These are phyloP conservation scores for Pterocles gutturalis DNA, from an alignment of 2,113 vertebrate species.

Conservation along the genomic window DNA sequence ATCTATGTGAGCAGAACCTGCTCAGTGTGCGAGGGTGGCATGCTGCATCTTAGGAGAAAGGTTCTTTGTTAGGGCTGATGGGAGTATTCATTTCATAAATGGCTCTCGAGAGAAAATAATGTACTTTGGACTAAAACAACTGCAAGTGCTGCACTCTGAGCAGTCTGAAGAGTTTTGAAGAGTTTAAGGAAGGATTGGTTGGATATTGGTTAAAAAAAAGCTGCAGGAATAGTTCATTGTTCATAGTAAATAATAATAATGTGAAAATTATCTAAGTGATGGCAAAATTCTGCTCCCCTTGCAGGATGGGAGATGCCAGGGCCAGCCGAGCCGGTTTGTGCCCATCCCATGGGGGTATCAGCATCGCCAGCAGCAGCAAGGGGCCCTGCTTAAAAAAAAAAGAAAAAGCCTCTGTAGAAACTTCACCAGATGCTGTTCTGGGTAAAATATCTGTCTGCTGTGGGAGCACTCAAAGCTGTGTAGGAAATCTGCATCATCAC, in stretches of 20 bases:
- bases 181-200: neutral
- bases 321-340: fast-evolving
- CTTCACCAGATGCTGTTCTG: neutral
- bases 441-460: neutral
- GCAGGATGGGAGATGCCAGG: neutral
- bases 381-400: neutral
- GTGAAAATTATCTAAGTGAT: neutral
- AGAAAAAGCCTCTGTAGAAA: neutral
- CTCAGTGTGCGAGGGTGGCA: neutral
- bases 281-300: neutral
- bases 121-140: neutral
- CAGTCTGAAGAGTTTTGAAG: neutral
- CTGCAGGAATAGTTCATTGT: neutral
- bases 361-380: neutral
- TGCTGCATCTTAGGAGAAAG: neutral
- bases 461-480: neutral
- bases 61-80: neutral
- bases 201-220: neutral
- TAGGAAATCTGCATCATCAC: neutral
- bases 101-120: neutral
- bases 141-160: neutral
- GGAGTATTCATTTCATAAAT: neutral
- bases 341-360: fast-evolving
- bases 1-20: neutral
- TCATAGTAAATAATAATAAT: neutral